Percentiles rank a stretch among this genome's conserved stretches.
These are phyloP conservation scores for Lycorma delicatula DNA, from an alignment of 1,140 invertebrate genomes.

Conservation along the genomic window DNA sequence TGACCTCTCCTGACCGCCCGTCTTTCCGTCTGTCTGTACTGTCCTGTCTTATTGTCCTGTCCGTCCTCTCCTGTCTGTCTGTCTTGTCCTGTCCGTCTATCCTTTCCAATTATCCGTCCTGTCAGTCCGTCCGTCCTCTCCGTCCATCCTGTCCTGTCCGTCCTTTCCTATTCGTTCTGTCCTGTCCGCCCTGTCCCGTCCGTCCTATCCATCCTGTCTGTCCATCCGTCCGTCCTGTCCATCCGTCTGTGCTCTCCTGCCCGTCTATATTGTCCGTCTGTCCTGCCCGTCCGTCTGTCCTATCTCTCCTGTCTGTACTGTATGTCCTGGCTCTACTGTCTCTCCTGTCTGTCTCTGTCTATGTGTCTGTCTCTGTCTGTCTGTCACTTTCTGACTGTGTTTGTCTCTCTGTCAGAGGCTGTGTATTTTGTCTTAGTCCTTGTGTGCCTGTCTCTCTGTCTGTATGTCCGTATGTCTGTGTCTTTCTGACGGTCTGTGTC, in stretches of 20 bases:
- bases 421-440: no score
- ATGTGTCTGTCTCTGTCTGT: conserved; percentile 9
- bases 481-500: conserved; percentile 13
- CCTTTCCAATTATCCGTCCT: no score
- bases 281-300: no score
- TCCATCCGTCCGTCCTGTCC: no score
- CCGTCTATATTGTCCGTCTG: conserved; percentile 1
- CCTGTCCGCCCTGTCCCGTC: no score
- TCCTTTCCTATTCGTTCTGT: no score
- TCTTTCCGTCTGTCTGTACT: no score
- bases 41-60: no score
- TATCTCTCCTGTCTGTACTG: conserved; percentile 10
- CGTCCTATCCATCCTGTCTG: neutral
- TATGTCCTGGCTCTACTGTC: conserved; percentile 5
- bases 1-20: neutral
- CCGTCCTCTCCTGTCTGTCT: no score
- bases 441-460: conserved; percentile 13
- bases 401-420: conserved; percentile 5
- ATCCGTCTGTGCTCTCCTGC: neutral
- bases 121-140: no score
- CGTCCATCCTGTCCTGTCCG: no score
- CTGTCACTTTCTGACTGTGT: conserved; percentile 10
- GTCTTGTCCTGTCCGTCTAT: no score
- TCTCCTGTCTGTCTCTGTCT: conserved; percentile 10
- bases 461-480: conserved; percentile 13